These are phyloP conservation scores for Tinea semifulvella DNA, from an alignment of 2,888 invertebrate genomes.

Conservation along the genomic window DNA sequence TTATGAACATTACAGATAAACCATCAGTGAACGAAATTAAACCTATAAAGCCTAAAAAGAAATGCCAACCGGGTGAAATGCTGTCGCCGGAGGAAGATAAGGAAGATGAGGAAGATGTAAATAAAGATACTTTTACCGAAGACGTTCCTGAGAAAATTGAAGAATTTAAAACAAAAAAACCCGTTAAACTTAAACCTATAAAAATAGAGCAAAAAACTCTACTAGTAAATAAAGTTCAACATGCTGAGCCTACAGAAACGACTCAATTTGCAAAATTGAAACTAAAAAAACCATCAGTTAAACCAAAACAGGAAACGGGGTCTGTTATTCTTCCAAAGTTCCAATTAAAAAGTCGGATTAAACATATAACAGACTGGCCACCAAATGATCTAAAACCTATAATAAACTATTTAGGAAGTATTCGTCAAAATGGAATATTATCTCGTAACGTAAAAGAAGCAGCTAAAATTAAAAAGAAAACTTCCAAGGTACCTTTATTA, in stretches of 20 bases:
- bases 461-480: constrained; percentile 66
- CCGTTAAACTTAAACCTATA: constrained; percentile 45
- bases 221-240: constrained; percentile 68
- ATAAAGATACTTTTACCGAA: constrained; percentile 15
- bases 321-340: constrained; percentile 68
- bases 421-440: constrained; percentile 70
- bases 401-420: constrained; percentile 60
- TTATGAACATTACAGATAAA: constrained; percentile 22
- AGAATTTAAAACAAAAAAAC: constrained; percentile 15
- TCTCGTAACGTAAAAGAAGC: constrained; percentile 77
- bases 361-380: constrained; percentile 68
- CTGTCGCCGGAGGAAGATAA: constrained; percentile 22
- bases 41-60: constrained; percentile 24
- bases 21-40: constrained; percentile 19
- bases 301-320: constrained; percentile 53
- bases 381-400: constrained; percentile 62
- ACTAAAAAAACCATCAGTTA: constrained; percentile 66
- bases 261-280: constrained; percentile 74
- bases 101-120: constrained; percentile 21
- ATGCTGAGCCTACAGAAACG: constrained; percentile 62
- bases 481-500: constrained; percentile 57
- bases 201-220: constrained; percentile 69
- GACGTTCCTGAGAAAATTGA: constrained; percentile 16
- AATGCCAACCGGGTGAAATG: constrained; percentile 18
- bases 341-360: constrained; percentile 76